phyloP scores from a whole-genome alignment of 2,797 vertebrate species.

The Rhinoraja longicauda region DNA sequence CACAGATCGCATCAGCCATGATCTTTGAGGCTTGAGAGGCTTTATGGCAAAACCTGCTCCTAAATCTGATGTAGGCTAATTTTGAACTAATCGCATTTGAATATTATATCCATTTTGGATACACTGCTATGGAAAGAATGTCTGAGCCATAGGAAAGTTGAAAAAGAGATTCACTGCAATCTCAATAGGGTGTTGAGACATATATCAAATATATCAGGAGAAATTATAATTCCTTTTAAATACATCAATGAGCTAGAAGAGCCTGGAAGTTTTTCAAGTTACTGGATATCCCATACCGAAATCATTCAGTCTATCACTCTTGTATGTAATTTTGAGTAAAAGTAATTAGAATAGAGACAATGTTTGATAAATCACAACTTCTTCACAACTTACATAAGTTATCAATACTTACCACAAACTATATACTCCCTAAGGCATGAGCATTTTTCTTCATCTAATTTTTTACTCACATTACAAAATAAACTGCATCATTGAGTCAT shows the following conservation, averaged over 20 bases:
- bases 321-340: background rate
- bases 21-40: too few species aligned
- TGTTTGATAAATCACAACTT: background rate
- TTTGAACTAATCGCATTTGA: background rate
- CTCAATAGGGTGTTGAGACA: background rate
- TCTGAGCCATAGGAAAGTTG: background rate
- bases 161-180: background rate
- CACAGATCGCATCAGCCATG: too few species aligned
- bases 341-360: too few species aligned
- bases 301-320: background rate
- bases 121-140: background rate
- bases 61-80: background rate
- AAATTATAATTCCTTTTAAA: background rate
- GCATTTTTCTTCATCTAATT: background rate
- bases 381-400: background rate
- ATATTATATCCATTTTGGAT: background rate
- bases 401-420: background rate
- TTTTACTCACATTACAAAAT: background rate
- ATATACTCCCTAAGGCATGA: background rate
- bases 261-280: background rate
- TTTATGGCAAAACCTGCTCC: too few species aligned
- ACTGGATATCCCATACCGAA: background rate
- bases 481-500: background rate
- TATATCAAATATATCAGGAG: background rate
- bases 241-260: background rate